Conservation (phyloP, 53 echinoderm and acorn worm species). For the Temnopleurus reevesii region DNA sequence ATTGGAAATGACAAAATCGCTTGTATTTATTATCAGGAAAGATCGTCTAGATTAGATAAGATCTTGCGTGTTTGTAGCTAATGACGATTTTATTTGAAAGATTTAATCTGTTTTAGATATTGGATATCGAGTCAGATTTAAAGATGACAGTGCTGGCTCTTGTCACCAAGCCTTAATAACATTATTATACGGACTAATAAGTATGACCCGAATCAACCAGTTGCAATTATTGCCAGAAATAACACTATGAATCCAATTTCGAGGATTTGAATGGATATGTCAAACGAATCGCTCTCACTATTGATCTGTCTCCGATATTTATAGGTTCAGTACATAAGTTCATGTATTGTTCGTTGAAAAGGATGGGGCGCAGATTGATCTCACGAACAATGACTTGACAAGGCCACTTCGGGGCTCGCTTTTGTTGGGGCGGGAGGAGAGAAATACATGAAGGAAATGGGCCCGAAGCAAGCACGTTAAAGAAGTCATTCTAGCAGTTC, state of each 20-base stretch:
- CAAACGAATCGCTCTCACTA: background rate
- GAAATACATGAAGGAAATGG: background rate
- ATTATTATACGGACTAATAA: slow-evolving; percentile 1
- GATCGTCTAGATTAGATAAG: too few species aligned
- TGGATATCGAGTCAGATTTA: too few species aligned
- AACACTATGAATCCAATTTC: background rate
- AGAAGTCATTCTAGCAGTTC: background rate
- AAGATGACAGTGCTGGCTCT: too few species aligned
- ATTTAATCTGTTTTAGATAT: too few species aligned
- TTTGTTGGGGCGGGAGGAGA: background rate
- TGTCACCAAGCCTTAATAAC: background rate
- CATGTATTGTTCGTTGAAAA: background rate
- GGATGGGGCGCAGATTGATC: background rate
- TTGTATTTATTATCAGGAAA: too few species aligned
- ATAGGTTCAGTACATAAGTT: slow-evolving; percentile 3
- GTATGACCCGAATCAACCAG: background rate
- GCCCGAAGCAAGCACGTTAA: slow-evolving; percentile 5
- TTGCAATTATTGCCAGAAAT: slow-evolving; percentile 1
- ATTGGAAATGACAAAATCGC: too few species aligned
- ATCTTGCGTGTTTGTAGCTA: too few species aligned
- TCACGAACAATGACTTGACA: background rate
- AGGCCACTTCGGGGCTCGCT: background rate
- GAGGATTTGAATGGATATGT: background rate
- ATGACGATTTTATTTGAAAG: too few species aligned
- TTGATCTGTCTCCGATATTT: background rate